phyloP scores from a whole-genome alignment of 2,888 invertebrate species.

The Calliopum simillimum region DNA sequence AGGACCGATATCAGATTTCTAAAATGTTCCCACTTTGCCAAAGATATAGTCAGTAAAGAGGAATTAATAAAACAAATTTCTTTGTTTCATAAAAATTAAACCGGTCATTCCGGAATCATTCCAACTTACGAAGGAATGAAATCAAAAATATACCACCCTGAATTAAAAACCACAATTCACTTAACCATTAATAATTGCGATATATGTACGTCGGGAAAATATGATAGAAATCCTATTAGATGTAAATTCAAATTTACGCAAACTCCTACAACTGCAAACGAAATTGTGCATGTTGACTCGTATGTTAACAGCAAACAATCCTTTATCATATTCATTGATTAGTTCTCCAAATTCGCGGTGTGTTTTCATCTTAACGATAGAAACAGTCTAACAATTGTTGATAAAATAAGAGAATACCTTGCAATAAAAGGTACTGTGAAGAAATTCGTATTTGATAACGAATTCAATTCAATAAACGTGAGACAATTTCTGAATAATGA shows the following conservation, averaged over 20 bases:
- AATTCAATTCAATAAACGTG: too few species aligned
- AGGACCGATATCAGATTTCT: not conserved
- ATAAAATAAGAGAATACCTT: not conserved
- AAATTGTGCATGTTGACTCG: conserved; percentile 1
- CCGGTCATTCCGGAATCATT: too few species aligned
- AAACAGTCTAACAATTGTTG: not conserved
- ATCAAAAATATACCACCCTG: too few species aligned
- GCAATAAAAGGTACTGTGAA: not conserved
- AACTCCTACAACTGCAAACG: not conserved
- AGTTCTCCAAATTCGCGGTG: not conserved
- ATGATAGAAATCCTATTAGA: not conserved
- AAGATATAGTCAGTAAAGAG: too few species aligned
- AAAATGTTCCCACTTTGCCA: not conserved
- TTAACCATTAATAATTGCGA: too few species aligned
- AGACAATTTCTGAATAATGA: too few species aligned
- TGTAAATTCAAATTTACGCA: not conserved
- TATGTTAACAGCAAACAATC: not conserved
- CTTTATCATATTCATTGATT: not conserved
- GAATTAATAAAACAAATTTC: too few species aligned
- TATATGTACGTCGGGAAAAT: not conserved
- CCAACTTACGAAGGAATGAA: too few species aligned
- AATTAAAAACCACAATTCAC: too few species aligned
- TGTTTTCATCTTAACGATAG: not conserved
- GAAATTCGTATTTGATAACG: too few species aligned
- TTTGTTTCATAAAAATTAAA: too few species aligned